Evolutionary conservation across 2,888 invertebrate species (phyloP).

Genomic region (Tromatobia lineatoria): DNA sequence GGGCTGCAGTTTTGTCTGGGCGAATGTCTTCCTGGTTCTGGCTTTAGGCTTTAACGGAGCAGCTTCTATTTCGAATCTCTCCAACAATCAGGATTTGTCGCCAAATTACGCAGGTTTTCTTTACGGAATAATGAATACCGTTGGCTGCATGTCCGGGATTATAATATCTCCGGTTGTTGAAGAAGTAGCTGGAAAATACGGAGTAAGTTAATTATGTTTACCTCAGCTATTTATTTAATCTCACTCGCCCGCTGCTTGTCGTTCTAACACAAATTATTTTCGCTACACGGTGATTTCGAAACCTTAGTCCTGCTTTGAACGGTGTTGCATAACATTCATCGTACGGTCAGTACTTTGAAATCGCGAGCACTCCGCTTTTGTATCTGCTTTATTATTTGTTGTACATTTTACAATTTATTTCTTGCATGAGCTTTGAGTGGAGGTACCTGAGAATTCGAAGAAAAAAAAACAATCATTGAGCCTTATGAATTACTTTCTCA

Average conservation of each 20-base stretch:
- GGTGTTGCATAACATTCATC: conserved; percentile 23
- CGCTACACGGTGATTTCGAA: conserved; percentile 1
- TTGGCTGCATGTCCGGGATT: conserved; percentile 90
- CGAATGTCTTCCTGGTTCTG: conserved; percentile 78
- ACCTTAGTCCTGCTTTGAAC: background rate
- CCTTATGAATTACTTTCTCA: no score
- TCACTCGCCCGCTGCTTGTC: background rate
- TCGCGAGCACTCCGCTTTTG: conserved; percentile 5
- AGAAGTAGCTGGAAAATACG: conserved; percentile 86
- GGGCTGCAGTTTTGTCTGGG: conserved; percentile 75
- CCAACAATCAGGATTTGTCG: conserved; percentile 89
- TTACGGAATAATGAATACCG: conserved; percentile 91
- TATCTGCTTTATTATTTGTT: background rate
- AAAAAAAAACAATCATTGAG: background rate
- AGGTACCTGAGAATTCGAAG: background rate
- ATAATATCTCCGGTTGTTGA: conserved; percentile 91
- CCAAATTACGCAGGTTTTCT: conserved; percentile 91
- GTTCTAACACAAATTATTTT: conserved; percentile 1
- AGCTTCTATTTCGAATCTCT: conserved; percentile 86
- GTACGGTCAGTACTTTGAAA: conserved; percentile 2
- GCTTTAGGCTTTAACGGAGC: conserved; percentile 82
- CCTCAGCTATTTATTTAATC: background rate
- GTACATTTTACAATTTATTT: background rate
- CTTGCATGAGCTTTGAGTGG: background rate
- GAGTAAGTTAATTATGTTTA: conserved; percentile 83